phyloP scores from a whole-genome alignment of 1,140 invertebrate genomes.

The Apis laboriosa region DNA sequence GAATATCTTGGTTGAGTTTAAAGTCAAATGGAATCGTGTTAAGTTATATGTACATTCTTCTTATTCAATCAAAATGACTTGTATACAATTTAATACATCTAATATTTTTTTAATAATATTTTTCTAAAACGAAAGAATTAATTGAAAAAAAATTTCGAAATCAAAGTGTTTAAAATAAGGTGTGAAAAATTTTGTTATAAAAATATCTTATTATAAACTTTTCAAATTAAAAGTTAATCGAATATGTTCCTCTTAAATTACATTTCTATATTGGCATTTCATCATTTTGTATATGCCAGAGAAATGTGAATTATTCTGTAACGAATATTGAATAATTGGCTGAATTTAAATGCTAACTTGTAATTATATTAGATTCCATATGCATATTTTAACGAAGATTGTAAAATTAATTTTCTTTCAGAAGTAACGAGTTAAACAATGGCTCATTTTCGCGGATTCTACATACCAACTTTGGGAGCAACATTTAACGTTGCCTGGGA shows the following conservation, averaged over 20 bases:
- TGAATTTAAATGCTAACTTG: too few species aligned
- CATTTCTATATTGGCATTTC: not conserved
- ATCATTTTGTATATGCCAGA: too few species aligned
- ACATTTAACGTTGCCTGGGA: constrained; percentile 90
- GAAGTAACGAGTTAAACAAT: constrained; percentile 73
- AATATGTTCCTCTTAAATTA: not conserved
- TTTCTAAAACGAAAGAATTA: not conserved
- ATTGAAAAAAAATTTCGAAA: not conserved
- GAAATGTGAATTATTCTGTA: not conserved
- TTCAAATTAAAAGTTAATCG: too few species aligned
- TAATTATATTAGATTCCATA: too few species aligned
- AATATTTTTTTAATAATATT: not conserved
- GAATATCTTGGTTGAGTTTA: not conserved
- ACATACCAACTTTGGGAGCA: constrained; percentile 87
- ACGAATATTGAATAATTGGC: too few species aligned
- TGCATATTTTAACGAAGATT: not conserved
- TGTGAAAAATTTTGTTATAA: not conserved
- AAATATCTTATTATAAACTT: not conserved
- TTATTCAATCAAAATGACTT: constrained; percentile 5
- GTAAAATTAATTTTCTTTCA: constrained; percentile 13
- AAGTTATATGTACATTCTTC: constrained; percentile 8
- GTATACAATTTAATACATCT: not conserved
- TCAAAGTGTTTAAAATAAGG: not conserved
- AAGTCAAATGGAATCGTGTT: not conserved
- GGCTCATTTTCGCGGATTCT: constrained; percentile 83